Evolutionary conservation across 2,113 vertebrate species (phyloP).

Genomic region (Mugil cephalus): DNA sequence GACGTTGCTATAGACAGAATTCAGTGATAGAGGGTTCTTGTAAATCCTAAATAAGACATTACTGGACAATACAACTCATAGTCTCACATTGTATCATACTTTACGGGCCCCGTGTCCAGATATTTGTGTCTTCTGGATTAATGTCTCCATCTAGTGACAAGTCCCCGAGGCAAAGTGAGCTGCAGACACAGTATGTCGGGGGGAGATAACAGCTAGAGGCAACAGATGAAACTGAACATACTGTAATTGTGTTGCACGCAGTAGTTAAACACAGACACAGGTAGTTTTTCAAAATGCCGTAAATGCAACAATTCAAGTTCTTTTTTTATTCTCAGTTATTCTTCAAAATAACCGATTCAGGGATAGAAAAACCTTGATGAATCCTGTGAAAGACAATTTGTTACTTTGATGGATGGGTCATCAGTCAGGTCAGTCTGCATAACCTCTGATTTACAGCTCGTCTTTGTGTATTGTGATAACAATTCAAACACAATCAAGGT

Average conservation of each 20-base stretch:
- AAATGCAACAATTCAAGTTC: background rate
- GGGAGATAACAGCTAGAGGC: slow-evolving; percentile 33
- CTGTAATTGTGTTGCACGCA: slow-evolving; percentile 33
- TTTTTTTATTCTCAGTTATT: background rate
- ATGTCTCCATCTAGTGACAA: slow-evolving; percentile 83
- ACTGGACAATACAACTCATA: slow-evolving; percentile 15
- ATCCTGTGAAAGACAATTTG: no score
- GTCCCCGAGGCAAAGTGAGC: slow-evolving; percentile 57
- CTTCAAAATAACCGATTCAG: background rate
- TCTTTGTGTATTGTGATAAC: no score
- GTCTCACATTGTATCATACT: background rate
- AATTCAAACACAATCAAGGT: no score
- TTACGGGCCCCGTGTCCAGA: slow-evolving; percentile 21
- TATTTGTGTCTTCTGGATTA: slow-evolving; percentile 69
- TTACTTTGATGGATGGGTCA: no score
- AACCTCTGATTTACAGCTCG: no score
- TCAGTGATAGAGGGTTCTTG: slow-evolving; percentile 23
- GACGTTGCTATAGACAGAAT: slow-evolving; percentile 46
- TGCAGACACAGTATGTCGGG: slow-evolving; percentile 23
- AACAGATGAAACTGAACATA: slow-evolving; percentile 18
- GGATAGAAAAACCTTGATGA: background rate
- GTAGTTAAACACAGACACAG: background rate
- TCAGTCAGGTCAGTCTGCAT: no score
- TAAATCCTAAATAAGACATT: slow-evolving; percentile 28
- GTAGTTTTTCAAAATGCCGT: background rate